Percentiles rank a stretch among this genome's conserved stretches.
Conservation (phyloP, 2,797 vertebrate genomes). For the Gila robusta region DNA sequence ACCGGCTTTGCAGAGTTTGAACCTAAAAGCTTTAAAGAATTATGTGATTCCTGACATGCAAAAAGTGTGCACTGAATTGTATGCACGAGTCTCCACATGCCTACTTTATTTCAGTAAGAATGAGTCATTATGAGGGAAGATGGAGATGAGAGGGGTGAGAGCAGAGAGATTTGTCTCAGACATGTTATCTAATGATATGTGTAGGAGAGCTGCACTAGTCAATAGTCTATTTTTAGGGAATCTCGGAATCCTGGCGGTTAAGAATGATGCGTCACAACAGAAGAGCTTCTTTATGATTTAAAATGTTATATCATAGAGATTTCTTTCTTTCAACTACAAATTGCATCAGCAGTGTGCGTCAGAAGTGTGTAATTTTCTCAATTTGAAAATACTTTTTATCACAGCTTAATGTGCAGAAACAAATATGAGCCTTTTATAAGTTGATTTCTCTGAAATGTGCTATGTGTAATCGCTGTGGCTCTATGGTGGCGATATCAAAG, state of each 20-base stretch:
- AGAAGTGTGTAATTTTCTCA: neutral
- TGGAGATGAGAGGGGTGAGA: constrained; percentile 22
- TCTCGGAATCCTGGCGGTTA: neutral
- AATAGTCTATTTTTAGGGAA: constrained; percentile 34
- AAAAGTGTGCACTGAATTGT: neutral
- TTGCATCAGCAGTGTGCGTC: neutral
- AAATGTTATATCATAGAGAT: neutral
- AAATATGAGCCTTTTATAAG: neutral
- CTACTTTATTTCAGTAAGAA: constrained; percentile 7
- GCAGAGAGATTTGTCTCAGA: constrained; percentile 28
- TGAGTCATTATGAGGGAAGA: constrained; percentile 38
- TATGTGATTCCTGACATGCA: neutral
- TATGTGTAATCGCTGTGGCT: neutral
- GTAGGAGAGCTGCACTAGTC: constrained; percentile 36
- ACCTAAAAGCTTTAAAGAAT: neutral
- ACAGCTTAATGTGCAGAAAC: neutral
- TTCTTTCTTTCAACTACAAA: neutral
- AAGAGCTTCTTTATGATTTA: constrained; percentile 16
- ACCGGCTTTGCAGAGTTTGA: neutral
- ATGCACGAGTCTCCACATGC: neutral
- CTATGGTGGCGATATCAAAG: neutral
- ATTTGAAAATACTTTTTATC: neutral
- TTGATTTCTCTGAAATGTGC: neutral
- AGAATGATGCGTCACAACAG: neutral
- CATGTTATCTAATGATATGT: constrained; percentile 38